Conservation (phyloP, 2,888 invertebrate species). For the Parnassius apollo region DNA sequence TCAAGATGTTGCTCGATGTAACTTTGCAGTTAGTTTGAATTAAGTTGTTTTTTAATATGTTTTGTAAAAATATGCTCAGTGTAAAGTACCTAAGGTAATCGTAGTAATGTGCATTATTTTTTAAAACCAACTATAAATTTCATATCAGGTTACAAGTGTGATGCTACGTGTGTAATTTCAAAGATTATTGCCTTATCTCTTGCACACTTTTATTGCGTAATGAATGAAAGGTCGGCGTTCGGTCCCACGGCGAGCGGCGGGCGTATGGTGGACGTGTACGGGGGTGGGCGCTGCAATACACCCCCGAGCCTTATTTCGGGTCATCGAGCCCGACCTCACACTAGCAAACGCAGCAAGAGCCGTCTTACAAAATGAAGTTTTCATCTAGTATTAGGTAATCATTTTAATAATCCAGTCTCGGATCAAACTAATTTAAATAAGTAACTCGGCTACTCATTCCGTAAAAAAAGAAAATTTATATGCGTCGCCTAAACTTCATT, state of each 20-base stretch:
- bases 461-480: not conserved
- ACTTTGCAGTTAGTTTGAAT: no score
- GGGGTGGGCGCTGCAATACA: constrained; percentile 57
- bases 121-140: not conserved
- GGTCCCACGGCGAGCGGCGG: constrained; percentile 37
- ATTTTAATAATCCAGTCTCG: constrained; percentile 52
- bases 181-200: constrained; percentile 38
- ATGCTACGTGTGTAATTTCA: constrained; percentile 27
- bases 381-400: constrained; percentile 63
- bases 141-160: constrained; percentile 6
- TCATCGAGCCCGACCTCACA: constrained; percentile 75
- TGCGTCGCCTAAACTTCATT: no score
- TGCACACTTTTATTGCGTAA: constrained; percentile 77
- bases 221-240: constrained; percentile 77
- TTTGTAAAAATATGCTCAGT: no score
- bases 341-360: constrained; percentile 63
- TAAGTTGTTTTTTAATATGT: no score
- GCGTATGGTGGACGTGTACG: constrained; percentile 40
- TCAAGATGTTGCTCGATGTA: no score
- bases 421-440: constrained; percentile 21
- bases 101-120: not conserved
- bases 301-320: constrained; percentile 78
- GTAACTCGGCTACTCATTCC: constrained; percentile 1
- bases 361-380: constrained; percentile 71
- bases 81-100: no score